Base-by-base conservation (phyloP, 2,797 vertebrate species). In the Melanotaenia maccullochi region DNA sequence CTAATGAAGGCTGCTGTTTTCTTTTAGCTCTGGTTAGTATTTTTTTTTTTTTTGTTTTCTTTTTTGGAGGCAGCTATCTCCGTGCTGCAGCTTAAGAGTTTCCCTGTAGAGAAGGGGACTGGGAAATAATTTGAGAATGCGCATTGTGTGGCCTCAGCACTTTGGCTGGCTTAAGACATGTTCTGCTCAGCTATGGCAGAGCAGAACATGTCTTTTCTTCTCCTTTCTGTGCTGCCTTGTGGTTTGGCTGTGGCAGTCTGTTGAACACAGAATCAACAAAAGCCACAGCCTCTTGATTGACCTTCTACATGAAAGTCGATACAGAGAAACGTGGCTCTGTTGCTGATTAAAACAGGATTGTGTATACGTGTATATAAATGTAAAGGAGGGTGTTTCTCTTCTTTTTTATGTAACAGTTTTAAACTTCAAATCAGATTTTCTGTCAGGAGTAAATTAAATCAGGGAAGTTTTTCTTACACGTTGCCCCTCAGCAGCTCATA, bases 1-100 rank as follows among this genome's bases (percentile, higher is more conserved):
- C 87, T 91, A 92, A 92, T 89, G 90, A 92, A 87, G 85, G 86
- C 87, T 79, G 88, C 84, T 83, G 79, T 87, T 87, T 85, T 84
- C 69, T 84, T 79, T 86, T 79, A 75, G 84, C 85, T 80, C 64
- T 20, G 73, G 81, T 84, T 88, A 85, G 86, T 76, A 20, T 28
- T 32, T 32, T 38, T 35, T 36, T 35, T 36, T 16, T 4, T 16
- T 4, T 42, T 24, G n/a, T 40, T 56, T 66, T 83, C 80, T 85
- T 78, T 71, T 83, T 82, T 59, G 73, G 75, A 87, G 89, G 87
- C 90, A 93, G 94, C 95, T 96, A 95, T 96, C 95, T 96, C 89
- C 86, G 87, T 92, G 68, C 93, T 82, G 16, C 94, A 96, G 95
- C 92, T 93, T 87, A 71, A 63, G 76, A 91, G 87, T 94, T 94